phyloP scores from a whole-genome alignment of 1,140 invertebrate genomes.

The Lithobius niger region DNA sequence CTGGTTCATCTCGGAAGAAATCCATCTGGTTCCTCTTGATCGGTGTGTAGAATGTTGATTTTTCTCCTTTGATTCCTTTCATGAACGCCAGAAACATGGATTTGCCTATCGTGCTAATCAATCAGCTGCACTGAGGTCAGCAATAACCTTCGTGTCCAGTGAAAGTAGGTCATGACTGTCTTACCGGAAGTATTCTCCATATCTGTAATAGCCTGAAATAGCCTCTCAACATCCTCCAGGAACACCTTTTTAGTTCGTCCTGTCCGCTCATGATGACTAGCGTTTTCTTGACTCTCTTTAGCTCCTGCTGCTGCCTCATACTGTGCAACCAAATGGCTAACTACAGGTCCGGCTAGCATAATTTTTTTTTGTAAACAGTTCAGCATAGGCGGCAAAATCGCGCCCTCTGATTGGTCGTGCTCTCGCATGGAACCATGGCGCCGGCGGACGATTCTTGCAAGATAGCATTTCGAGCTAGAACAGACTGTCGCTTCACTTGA shows the following conservation, averaged over 20 bases:
- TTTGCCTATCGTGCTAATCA: slow-evolving; percentile 10
- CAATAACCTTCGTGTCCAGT: slow-evolving; percentile 15
- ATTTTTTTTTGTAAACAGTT: too few relatives aligned
- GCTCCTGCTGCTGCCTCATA: slow-evolving; percentile 11
- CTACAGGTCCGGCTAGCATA: slow-evolving; percentile 19
- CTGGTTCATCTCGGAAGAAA: slow-evolving; percentile 14
- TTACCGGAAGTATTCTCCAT: slow-evolving; percentile 17
- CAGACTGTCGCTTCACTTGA: too few relatives aligned
- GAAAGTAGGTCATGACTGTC: slow-evolving; percentile 13
- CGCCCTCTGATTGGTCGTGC: too few relatives aligned
- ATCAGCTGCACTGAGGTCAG: slow-evolving; percentile 7
- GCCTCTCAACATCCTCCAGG: slow-evolving; percentile 6
- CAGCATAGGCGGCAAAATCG: too few relatives aligned
- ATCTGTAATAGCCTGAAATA: too few relatives aligned
- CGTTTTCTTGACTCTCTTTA: slow-evolving; percentile 10
- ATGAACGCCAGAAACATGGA: slow-evolving; percentile 8
- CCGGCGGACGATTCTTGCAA: slow-evolving; percentile 1
- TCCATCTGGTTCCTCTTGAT: slow-evolving; percentile 15
- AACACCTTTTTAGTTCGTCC: slow-evolving; percentile 9
- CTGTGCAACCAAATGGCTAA: slow-evolving; percentile 10
- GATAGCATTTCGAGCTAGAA: too few relatives aligned
- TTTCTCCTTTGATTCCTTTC: slow-evolving; percentile 3
- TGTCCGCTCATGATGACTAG: slow-evolving; percentile 13
- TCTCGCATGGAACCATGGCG: slow-evolving; percentile 15
- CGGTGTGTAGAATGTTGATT: slow-evolving; percentile 11